Base-by-base conservation (phyloP, 2,113 vertebrate species). In the Cepphus grylle region DNA sequence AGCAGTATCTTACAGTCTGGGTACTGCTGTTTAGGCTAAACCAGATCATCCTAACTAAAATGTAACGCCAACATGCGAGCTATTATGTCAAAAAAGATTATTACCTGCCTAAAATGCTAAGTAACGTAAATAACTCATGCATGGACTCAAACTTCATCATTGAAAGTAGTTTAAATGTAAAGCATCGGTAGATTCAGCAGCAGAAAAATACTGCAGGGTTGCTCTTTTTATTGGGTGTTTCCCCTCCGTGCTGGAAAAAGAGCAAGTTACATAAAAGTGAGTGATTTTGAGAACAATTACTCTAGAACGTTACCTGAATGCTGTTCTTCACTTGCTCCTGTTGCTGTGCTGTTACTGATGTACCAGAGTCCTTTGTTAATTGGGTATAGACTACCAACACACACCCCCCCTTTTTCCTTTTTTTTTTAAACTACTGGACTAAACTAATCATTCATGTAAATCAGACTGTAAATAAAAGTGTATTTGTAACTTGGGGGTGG, bases 81-180 rank as follows among this genome's bases (percentile, higher is more conserved):
- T 65, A 4, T 19, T 45, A 1, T 22, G 38, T 2, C 17, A 49
- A n/a, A 49, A 18, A 52, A 56, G 22, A 58, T 38, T 5, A 27
- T 12, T 18, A 11, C 8, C 16, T 78, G 21, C 19, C 50, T 69
- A 13, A 77, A 80, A 45, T 66, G 19, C 14, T 70, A 19, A 34
- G 34, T 19, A 18, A 38, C 59, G 36, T 61, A 25, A 6, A 30
- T 30, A 49, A 49, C 21, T 86, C 15, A 2, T 63, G 49, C 2
- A 2, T 7, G 34, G 34, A 61, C 34, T 72, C 16, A 38, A 0
- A 16, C 21, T 74, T 70, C 0, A 0, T 43, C 8, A 2, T 3
- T 47, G n/a, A 22, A 79, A 84, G 38, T 29, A 15, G 11, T 38
- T 78, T 1, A 84, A 62, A 42, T 20, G 14, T 32, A 15, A 47